These are phyloP conservation scores for Nephrocerus scutellatus DNA, from an alignment of 2,888 invertebrate genomes.

Conservation along the genomic window DNA sequence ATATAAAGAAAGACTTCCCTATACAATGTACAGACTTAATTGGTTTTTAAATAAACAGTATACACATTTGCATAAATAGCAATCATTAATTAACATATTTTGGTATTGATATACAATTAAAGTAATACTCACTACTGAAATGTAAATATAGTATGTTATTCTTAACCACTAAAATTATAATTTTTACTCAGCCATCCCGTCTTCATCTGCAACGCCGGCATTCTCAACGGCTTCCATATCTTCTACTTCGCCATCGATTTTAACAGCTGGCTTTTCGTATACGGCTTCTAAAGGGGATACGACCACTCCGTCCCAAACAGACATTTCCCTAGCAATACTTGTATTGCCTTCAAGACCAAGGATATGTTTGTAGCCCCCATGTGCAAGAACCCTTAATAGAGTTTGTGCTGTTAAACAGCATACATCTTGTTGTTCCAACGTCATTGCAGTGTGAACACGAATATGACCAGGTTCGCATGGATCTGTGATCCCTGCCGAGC, in stretches of 20 bases:
- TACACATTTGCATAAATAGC: neutral
- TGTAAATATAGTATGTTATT: too few species aligned
- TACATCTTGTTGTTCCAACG: conserved; percentile 84
- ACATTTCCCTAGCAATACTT: conserved; percentile 70
- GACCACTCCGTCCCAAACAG: conserved; percentile 94
- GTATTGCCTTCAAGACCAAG: conserved; percentile 58
- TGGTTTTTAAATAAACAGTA: neutral
- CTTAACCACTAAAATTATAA: too few species aligned
- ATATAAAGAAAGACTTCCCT: conserved; percentile 16
- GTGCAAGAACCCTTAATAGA: conserved; percentile 77
- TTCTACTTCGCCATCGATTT: conserved; percentile 64
- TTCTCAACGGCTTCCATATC: conserved; percentile 58
- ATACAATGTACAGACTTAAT: conserved; percentile 13
- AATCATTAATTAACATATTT: neutral
- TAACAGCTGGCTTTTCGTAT: conserved; percentile 72
- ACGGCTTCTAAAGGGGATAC: conserved; percentile 92
- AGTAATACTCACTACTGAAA: neutral
- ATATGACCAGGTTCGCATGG: conserved; percentile 88
- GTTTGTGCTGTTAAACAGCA: conserved; percentile 89
- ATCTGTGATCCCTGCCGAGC: conserved; percentile 86
- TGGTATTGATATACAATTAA: neutral
- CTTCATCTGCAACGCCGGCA: conserved; percentile 45
- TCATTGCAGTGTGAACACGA: conserved; percentile 83
- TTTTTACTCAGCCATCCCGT: conserved; percentile 31
- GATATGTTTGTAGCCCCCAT: conserved; percentile 90